phyloP scores from a whole-genome alignment of 2,797 vertebrate species.

The Danio choprae region DNA sequence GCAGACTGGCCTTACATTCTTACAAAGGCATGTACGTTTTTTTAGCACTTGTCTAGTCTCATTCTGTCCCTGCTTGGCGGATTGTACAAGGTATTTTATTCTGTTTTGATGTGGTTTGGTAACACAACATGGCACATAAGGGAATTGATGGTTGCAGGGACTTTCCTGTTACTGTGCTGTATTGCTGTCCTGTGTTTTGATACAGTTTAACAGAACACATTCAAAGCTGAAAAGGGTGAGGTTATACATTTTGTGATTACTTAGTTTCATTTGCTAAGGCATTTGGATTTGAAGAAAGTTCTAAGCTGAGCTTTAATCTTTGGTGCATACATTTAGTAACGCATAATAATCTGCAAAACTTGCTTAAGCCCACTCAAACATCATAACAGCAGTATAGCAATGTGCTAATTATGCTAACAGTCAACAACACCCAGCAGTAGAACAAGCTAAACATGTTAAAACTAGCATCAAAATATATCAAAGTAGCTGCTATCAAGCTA shows the following conservation, averaged over 20 bases:
- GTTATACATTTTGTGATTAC: not conserved
- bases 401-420: not conserved
- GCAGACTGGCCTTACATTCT: not conserved
- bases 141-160: slow-evolving; percentile 20
- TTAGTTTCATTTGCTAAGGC: not conserved
- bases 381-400: not conserved
- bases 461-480: not conserved
- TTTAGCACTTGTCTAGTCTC: slow-evolving; percentile 10
- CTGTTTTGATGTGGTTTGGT: not conserved
- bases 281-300: not conserved
- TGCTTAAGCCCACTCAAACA: not conserved
- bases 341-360: not conserved
- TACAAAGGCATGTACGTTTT: not conserved
- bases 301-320: not conserved
- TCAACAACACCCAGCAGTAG: not conserved
- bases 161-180: slow-evolving; percentile 6
- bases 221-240: slow-evolving; percentile 4
- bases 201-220: not conserved
- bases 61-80: not conserved
- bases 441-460: not conserved
- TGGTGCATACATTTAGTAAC: not conserved
- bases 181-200: slow-evolving; percentile 20
- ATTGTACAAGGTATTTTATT: not conserved
- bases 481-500: not conserved
- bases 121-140: slow-evolving; percentile 21